Evolutionary conservation across 2,797 vertebrate species (phyloP).

Genomic region (Sternotherus odoratus): DNA sequence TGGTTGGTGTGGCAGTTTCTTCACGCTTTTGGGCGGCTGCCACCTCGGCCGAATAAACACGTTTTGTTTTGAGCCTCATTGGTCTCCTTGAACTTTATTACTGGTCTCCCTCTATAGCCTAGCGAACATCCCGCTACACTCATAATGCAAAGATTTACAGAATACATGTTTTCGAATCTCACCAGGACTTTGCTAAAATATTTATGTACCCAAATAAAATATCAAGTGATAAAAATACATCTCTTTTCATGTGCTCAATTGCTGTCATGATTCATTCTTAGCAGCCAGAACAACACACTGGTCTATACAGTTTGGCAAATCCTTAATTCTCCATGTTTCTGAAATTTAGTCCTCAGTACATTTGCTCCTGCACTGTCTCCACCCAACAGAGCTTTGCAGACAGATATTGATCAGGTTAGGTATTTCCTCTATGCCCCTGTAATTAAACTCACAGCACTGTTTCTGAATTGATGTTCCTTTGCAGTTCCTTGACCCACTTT

Average conservation of each 20-base stretch:
- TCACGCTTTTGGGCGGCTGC: too few relatives aligned
- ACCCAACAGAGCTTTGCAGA: not conserved
- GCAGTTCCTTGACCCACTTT: not conserved
- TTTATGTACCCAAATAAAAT: slow-evolving; percentile 62
- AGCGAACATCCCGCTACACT: too few relatives aligned
- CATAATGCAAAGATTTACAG: not conserved
- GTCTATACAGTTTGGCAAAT: not conserved
- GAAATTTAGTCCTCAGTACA: not conserved
- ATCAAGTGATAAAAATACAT: slow-evolving; percentile 33
- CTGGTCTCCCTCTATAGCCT: too few relatives aligned
- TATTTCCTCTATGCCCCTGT: not conserved
- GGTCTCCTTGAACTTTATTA: too few relatives aligned
- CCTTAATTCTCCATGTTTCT: not conserved
- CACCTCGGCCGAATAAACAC: too few relatives aligned
- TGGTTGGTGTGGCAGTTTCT: too few relatives aligned
- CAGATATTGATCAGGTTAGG: not conserved
- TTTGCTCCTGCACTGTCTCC: not conserved
- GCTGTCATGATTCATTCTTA: not conserved
- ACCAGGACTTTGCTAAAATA: slow-evolving; percentile 44
- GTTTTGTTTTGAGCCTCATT: too few relatives aligned
- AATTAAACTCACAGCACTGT: not conserved
- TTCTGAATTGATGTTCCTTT: not conserved
- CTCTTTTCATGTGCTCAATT: not conserved
- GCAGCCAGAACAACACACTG: not conserved
- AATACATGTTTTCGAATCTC: not conserved